These are phyloP conservation scores for Caretta caretta DNA, from an alignment of 2,113 vertebrate genomes.

Conservation along the genomic window DNA sequence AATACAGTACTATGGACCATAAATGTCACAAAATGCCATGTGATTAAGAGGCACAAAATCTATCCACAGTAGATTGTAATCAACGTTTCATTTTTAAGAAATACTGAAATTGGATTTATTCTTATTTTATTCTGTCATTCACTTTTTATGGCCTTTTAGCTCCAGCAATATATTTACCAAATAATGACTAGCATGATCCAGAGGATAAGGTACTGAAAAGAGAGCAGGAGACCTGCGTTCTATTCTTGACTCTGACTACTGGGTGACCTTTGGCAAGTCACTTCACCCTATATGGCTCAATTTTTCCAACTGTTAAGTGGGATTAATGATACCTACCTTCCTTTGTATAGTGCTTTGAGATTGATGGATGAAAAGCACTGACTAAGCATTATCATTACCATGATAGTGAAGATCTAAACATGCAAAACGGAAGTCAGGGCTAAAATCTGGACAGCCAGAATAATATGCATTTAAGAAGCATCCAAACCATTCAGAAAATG, in stretches of 20 bases:
- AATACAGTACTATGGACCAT: neutral
- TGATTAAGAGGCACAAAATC: slow-evolving; percentile 11
- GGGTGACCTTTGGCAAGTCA: neutral
- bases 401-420: neutral
- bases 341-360: neutral
- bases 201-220: neutral
- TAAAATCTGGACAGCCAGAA: neutral
- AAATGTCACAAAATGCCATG: slow-evolving; percentile 9
- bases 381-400: neutral
- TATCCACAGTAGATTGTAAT: neutral
- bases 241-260: neutral
- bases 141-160: neutral
- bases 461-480: neutral
- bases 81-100: slow-evolving; percentile 19
- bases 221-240: neutral
- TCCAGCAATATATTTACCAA: neutral
- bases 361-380: neutral
- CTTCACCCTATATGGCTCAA: neutral
- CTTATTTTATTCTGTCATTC: neutral
- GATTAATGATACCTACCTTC: neutral
- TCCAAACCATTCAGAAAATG: neutral
- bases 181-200: neutral
- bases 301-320: neutral
- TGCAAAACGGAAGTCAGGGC: neutral
- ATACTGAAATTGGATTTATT: slow-evolving; percentile 34